Evolutionary conservation across 2,113 vertebrate species (phyloP).

Genomic region (Pygoscelis antarcticus): DNA sequence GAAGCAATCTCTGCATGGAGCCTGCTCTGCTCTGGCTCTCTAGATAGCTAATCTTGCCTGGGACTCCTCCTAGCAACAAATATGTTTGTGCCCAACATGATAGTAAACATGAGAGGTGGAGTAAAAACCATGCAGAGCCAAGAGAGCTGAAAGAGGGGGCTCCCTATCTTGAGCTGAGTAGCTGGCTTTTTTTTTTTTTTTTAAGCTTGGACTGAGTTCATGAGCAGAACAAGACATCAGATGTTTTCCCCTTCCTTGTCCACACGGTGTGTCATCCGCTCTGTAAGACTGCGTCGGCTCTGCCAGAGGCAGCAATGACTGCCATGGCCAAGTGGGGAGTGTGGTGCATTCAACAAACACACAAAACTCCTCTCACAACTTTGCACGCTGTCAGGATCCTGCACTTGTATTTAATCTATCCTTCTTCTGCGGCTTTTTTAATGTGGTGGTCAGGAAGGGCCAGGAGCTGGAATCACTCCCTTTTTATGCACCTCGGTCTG

Average conservation of each 20-base stretch:
- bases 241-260: neutral
- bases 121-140: neutral
- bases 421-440: neutral
- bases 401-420: neutral
- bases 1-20: neutral
- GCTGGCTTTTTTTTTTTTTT: neutral
- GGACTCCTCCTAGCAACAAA: slow-evolving; percentile 55
- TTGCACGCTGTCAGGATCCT: neutral
- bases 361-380: neutral
- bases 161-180: neutral
- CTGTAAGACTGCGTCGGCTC: neutral
- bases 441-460: neutral
- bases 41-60: neutral
- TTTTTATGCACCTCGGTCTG: neutral
- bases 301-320: neutral
- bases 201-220: neutral
- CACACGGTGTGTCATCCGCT: neutral
- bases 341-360: neutral
- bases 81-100: slow-evolving; percentile 39
- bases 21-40: neutral
- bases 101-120: slow-evolving; percentile 35
- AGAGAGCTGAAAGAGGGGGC: neutral
- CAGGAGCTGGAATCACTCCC: neutral
- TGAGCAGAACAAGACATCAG: neutral
- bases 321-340: neutral